These are phyloP conservation scores for Eupeodes latifasciatus DNA, from an alignment of 2,888 invertebrate genomes.

Conservation along the genomic window DNA sequence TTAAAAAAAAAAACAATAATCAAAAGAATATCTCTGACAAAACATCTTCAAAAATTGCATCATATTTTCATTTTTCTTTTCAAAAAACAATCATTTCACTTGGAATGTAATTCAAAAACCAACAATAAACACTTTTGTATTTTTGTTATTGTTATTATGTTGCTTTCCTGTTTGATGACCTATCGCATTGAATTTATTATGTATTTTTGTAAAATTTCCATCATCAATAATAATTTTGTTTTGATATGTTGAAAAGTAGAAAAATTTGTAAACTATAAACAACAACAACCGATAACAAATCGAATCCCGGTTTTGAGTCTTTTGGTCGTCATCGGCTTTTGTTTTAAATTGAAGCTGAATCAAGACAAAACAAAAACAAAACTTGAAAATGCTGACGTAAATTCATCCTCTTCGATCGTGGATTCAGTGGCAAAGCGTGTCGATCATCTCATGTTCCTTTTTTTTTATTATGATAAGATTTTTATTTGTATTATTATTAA, in stretches of 20 bases:
- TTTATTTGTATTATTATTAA: neutral
- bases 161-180: conserved; percentile 20
- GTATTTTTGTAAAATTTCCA: conserved; percentile 63
- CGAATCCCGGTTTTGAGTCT: conserved; percentile 41
- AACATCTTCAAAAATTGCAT: conserved; percentile 54
- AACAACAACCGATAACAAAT: conserved; percentile 67
- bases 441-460: conserved; percentile 47
- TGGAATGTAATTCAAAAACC: neutral
- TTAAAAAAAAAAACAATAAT: conserved; percentile 9
- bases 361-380: conserved; percentile 5
- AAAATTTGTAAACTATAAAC: conserved; percentile 17
- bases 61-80: no score
- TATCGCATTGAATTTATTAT: conserved; percentile 42
- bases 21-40: conserved; percentile 36
- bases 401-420: conserved; percentile 40
- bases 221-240: conserved; percentile 12
- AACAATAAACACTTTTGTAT: conserved; percentile 2
- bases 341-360: neutral
- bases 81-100: neutral
- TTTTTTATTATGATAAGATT: conserved; percentile 43
- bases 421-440: conserved; percentile 38
- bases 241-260: conserved; percentile 36
- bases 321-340: conserved; percentile 49
- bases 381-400: conserved; percentile 41
- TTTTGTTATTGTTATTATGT: conserved; percentile 7